Base-by-base conservation (phyloP, 2,888 invertebrate genomes). In the Gymnoscelis rufifasciata region DNA sequence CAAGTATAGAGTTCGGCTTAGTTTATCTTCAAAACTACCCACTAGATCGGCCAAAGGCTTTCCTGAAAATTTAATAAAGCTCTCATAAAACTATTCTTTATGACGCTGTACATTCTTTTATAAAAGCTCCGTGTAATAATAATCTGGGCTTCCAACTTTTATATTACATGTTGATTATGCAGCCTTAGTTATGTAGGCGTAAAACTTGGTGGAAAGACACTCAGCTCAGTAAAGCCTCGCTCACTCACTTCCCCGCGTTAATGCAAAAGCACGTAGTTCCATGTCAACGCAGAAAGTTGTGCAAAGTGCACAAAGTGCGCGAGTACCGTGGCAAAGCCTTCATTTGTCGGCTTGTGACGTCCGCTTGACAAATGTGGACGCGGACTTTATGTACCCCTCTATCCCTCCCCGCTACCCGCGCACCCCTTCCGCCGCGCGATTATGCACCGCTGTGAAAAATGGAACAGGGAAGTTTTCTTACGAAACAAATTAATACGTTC, bases 301-400 rank as follows among this genome's bases (percentile, higher is more conserved):
- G 81, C 74, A 79, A 82, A 83, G 84, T 84, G 87, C 83, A 84
- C 83, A 84, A 82, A 83, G 86, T 83, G 78, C 76, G 81, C 78
- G 75, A 79, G 78, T 77, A 73, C 72, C 78, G 76, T 74, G 72
- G 82, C 78, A 83, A 86, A 83, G 87, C 86, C 87, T 86, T 88
- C 88, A 88, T 88, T 88, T 89, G 88, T 88, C 86, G 87, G 74
- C 83, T 81, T 74, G 73, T 88, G 87, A 87, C 86, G 80, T 69
- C 75, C 76, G 76, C 72, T 80, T 87, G 88, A 89, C 87, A 88
- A 88, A 88, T 88, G 83, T 83, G 80, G 79, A 82, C 83, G 74
- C 68, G 71, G 51, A 71, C 79, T 82, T 77, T 78, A 78, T 77
- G 69, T 73, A 65, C 72, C 70, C 67, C 63, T 37, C 30, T 13